phyloP scores from a whole-genome alignment of 2,797 vertebrate species.

The Masticophis lateralis region DNA sequence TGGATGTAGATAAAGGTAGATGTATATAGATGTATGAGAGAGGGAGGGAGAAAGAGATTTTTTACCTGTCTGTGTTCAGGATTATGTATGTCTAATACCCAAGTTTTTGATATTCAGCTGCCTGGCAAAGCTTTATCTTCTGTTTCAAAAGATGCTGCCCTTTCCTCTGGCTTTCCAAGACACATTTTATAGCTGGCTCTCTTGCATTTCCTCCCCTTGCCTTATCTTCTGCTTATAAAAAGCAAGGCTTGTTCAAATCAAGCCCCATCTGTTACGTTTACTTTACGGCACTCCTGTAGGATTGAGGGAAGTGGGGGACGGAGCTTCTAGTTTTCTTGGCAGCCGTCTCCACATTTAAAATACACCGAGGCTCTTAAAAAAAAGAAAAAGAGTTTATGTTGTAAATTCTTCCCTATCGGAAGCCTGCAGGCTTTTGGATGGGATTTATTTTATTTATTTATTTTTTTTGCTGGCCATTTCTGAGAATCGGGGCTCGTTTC shows the following conservation, averaged over 20 bases:
- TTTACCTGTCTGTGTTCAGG: not conserved
- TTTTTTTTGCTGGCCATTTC: conserved; percentile 4
- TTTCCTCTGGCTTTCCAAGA: not conserved
- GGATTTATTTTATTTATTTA: accelerated
- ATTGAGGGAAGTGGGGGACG: not conserved
- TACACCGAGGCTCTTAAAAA: not conserved
- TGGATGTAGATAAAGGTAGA: no score
- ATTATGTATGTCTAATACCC: not conserved
- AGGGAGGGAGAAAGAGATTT: not conserved
- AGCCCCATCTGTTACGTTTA: not conserved
- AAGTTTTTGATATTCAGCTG: not conserved
- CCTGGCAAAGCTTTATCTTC: not conserved
- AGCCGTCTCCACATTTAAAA: not conserved
- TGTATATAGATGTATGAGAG: no score
- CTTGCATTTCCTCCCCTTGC: not conserved
- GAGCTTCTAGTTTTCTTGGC: not conserved
- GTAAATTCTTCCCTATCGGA: not conserved
- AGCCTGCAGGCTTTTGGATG: not conserved
- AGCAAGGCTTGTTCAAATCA: not conserved
- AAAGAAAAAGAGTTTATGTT: not conserved
- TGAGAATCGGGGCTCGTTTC: not conserved
- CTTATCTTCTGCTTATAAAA: not conserved
- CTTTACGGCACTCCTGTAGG: not conserved
- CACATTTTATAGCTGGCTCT: not conserved
- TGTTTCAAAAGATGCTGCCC: not conserved